phyloP scores from a whole-genome alignment of 23 tunicate genomes.

The Halocynthia aurantium region DNA sequence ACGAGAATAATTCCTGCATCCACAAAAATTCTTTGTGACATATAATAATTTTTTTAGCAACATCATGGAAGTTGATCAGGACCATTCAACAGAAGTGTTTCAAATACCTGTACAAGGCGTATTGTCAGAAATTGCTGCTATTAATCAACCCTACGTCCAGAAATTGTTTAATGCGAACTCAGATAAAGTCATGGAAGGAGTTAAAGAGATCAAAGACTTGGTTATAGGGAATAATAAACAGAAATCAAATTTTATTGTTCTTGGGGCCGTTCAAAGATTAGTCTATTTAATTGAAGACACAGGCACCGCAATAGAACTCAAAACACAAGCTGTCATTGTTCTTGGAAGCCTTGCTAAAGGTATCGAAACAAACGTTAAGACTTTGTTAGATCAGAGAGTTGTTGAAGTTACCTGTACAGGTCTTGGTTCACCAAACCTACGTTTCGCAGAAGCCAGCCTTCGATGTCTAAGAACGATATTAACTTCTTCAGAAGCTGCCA shows the following conservation, averaged over 20 bases:
- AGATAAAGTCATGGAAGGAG: conserved; percentile 41
- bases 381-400: conserved; percentile 43
- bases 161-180: conserved; percentile 39
- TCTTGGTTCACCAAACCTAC: conserved; percentile 39
- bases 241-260: conserved; percentile 62
- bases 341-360: conserved; percentile 89
- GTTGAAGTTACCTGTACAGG: conserved; percentile 42
- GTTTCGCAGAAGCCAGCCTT: conserved; percentile 68
- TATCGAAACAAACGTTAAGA: conserved; percentile 51
- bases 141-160: conserved; percentile 62
- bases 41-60: too few species aligned
- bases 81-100: not conserved
- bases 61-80: conserved; percentile 3
- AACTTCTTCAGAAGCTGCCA: conserved; percentile 23
- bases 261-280: conserved; percentile 53
- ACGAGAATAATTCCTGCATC: too few species aligned
- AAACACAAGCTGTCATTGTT: conserved; percentile 73
- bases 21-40: too few species aligned
- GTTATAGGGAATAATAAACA: conserved; percentile 90
- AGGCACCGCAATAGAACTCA: conserved; percentile 17
- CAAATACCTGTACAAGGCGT: conserved; percentile 3
- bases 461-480: conserved; percentile 73
- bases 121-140: conserved; percentile 27
- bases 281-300: conserved; percentile 50
- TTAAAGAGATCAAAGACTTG: conserved; percentile 66